Evolutionary conservation across 2,888 invertebrate species (phyloP), one percentile per base, ranked within the genome.

Genomic region (Cryptocephalus primarius): DNA sequence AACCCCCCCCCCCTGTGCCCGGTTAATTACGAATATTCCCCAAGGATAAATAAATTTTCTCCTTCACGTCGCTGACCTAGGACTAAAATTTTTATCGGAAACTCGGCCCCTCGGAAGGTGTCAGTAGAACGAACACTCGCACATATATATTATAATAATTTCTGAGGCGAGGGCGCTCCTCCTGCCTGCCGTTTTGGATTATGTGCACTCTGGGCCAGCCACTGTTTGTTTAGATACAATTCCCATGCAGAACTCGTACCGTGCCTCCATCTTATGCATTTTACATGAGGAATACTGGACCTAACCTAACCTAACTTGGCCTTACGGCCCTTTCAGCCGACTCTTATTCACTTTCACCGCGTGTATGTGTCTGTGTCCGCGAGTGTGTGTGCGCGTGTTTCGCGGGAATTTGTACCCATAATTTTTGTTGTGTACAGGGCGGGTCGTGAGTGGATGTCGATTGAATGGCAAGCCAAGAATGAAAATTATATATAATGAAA

Each of bases 221-320:
- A 41, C 49, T 56, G 67, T 70, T 69, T 70, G 68, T 69, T 69
- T 69, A 70, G 69, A 65, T 66, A 68, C 69, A 68, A 69, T 70
- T 70, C 65, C 69, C 65, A 70, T 70, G 69, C 70, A 67, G 69
- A 62, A 62, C 65, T 66, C 69, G 69, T 70, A 62, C 65, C 60
- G 52, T 55, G 59, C 57, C 62, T 63, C 66, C 69, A 74, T 74
- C 77, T 77, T 76, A 78, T 78, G 78, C 78, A 78, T 79, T 78
- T 78, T 76, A 76, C 78, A 79, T 78, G 78, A 79, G 77, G 67
- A 60, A 61, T 64, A 64, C 63, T 64, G 67, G 65, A 67, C 69
- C 68, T 69, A 69, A 70, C 70, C 70, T 70, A 65, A 66, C 71
- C 65, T 67, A 71, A 71, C 68, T 60, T 64, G 64, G 67, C 64